A percentile compares a stretch with the other conserved stretches of the same genome.
Conservation (phyloP, 2,113 vertebrate species). For the Ctenomys sociabilis region DNA sequence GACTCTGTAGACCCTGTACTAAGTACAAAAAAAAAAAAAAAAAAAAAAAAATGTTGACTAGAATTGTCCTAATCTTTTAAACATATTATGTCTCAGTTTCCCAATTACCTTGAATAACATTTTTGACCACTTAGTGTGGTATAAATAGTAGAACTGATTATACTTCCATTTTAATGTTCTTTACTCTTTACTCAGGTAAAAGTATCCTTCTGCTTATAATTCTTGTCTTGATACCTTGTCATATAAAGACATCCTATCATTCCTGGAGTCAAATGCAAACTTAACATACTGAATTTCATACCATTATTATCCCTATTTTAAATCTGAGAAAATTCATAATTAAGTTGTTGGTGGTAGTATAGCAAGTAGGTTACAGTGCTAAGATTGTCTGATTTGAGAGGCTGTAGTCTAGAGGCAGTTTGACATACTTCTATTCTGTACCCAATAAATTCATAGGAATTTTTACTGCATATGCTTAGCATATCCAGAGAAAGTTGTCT, state of each 20-base stretch:
- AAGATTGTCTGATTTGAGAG: neutral
- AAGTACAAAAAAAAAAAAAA: too few relatives aligned
- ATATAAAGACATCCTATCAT: neutral
- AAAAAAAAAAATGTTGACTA: neutral
- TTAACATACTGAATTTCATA: neutral
- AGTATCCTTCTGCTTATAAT: neutral
- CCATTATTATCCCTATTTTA: neutral
- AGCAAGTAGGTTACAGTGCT: neutral
- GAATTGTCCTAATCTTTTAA: neutral
- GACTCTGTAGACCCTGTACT: too few relatives aligned
- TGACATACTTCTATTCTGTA: neutral
- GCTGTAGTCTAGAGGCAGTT: neutral
- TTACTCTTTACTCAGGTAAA: neutral
- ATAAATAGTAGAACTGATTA: neutral
- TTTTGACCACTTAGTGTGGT: conserved; percentile 33
- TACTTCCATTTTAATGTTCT: neutral
- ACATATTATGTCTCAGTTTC: neutral
- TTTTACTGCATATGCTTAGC: neutral
- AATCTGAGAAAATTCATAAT: neutral
- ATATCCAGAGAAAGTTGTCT: neutral
- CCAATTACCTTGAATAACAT: neutral
- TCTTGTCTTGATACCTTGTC: neutral
- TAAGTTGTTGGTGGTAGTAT: neutral
- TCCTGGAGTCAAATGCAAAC: neutral
- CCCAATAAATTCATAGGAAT: neutral